Base-by-base conservation (phyloP, 2,113 vertebrate genomes). In the Psittacus erithacus region DNA sequence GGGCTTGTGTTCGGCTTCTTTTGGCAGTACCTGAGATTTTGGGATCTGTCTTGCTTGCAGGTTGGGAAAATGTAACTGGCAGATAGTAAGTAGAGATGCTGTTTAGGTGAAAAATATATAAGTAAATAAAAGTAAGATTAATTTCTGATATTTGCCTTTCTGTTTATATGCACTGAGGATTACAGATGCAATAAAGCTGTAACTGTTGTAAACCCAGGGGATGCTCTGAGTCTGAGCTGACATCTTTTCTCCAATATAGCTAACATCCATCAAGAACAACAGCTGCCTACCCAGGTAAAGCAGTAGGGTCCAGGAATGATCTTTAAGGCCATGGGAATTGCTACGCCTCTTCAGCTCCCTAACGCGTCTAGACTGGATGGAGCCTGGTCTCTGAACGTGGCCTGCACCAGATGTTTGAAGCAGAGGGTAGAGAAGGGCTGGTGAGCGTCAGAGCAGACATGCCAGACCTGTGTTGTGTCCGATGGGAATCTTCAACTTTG, bases 391-490 rank as follows among this genome's bases (percentile, higher is more conserved):
- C 47, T 69, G 27, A 7, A 68, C 49, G 67, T 7, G 14, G 10
- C 57, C 2, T 2, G 47, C 29, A 43, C n/a, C n/a, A 71, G 22
- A 29, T n/a, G 7, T 74, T 70, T 47, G 28, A 28, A 89, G 64
- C 41, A 44, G 52, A 63, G 57, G 52, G 27, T 7, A 29, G 39
- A 24, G 39, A 18, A 49, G 24, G 14, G 29, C 18, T 55, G 13
- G 22, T 49, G 71, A 17, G 52, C 1, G 1, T 65, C 31, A n/a
- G 53, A 50, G 47, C 0, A 47, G 41, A 53, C 0, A 1, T 33
- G 25, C 28, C 44, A 38, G 35, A 62, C 59, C 68, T 77, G 60
- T 5, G 0, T 46, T 50, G 7, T 5, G 10, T 52, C 19, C 11
- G 0, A 4, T 1, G 3, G 44, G 47, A 49, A 25, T 13, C 39